Percentiles rank a stretch among this genome's conserved stretches.
phyloP scores from a whole-genome alignment of 2,113 vertebrate genomes.

The Calyptommatus sinebrachiatus region DNA sequence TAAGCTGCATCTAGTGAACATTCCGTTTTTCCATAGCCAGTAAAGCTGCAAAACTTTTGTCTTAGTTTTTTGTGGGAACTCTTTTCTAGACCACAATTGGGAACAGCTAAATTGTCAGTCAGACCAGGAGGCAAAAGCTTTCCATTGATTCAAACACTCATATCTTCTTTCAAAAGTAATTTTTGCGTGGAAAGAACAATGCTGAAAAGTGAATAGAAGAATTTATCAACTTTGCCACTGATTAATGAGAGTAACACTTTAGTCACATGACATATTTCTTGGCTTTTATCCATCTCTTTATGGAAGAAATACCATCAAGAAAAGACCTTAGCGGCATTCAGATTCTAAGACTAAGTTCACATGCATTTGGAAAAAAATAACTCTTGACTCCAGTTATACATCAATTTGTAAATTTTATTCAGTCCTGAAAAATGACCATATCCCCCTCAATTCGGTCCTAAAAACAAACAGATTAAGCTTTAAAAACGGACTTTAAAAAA shows the following conservation, averaged over 20 bases:
- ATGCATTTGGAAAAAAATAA: too few relatives aligned
- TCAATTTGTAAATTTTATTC: too few relatives aligned
- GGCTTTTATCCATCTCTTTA: neutral
- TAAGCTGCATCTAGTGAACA: too few relatives aligned
- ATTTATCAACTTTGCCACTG: neutral
- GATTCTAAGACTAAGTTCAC: neutral
- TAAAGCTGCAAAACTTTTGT: too few relatives aligned
- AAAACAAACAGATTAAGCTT: too few relatives aligned
- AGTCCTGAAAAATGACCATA: too few relatives aligned
- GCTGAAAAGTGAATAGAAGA: neutral
- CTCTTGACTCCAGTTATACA: too few relatives aligned
- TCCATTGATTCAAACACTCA: neutral
- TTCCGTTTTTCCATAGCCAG: too few relatives aligned
- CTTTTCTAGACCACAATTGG: too few relatives aligned
- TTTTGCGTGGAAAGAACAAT: neutral
- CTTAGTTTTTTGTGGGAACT: too few relatives aligned
- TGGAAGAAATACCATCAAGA: neutral
- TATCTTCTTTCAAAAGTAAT: neutral
- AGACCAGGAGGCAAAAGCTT: neutral
- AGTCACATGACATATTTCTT: neutral
- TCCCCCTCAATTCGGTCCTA: too few relatives aligned
- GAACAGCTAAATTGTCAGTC: neutral
- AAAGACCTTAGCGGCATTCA: neutral
- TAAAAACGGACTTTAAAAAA: too few relatives aligned
- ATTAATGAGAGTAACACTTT: neutral